Conservation (phyloP, 2,888 invertebrate species). For the Galerucella calmariensis region DNA sequence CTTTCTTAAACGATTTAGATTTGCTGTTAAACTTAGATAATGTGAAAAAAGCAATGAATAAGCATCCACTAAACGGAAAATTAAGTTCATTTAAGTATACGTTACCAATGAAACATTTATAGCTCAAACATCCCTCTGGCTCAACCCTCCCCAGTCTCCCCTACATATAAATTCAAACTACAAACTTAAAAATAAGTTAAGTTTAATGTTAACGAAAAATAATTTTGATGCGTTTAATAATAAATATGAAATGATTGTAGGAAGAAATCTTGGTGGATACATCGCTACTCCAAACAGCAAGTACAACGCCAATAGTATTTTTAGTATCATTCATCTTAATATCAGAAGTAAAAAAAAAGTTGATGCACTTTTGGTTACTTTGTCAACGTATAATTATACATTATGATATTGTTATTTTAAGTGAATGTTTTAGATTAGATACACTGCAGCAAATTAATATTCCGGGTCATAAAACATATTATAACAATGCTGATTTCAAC, state of each 20-base stretch:
- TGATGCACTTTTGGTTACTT: conserved; percentile 20
- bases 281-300: conserved; percentile 33
- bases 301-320: conserved; percentile 25
- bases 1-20: too few species aligned
- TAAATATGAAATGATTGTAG: background rate
- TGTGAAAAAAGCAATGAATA: too few species aligned
- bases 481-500: conserved; percentile 32
- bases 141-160: too few species aligned
- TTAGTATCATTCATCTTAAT: conserved; percentile 24
- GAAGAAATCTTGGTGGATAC: conserved; percentile 33
- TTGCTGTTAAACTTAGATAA: too few species aligned
- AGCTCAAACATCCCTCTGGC: too few species aligned
- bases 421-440: conserved; percentile 4
- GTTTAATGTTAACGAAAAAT: too few species aligned
- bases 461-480: conserved; percentile 24
- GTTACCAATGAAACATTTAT: too few species aligned
- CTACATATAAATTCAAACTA: background rate
- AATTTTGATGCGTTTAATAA: too few species aligned
- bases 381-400: conserved; percentile 25
- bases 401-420: conserved; percentile 23
- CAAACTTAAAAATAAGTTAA: too few species aligned
- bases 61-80: too few species aligned
- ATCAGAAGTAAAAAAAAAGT: conserved; percentile 20
- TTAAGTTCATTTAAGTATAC: too few species aligned
- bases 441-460: conserved; percentile 28